Conservation (phyloP, 2,113 vertebrate genomes). For the Corydoras sp. region DNA sequence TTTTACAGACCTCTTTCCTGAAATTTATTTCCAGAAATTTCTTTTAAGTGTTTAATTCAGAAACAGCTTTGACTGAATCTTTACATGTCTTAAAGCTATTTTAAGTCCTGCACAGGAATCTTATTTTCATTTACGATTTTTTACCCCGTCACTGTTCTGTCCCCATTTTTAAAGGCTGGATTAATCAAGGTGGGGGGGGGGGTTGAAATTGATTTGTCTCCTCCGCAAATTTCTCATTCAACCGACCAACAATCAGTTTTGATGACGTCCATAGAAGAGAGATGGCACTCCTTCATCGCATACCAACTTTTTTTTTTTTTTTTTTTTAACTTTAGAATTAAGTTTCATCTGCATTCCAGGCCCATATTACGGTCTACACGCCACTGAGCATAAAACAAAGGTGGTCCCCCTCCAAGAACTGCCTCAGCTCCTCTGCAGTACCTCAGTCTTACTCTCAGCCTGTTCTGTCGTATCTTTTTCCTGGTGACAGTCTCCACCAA, state of each 20-base stretch:
- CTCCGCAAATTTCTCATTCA: slow-evolving; percentile 21
- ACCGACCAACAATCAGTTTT: slow-evolving; percentile 37
- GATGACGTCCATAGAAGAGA: slow-evolving; percentile 3
- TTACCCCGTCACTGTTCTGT: not conserved
- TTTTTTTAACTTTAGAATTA: slow-evolving; percentile 13
- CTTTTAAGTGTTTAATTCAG: too few relatives aligned
- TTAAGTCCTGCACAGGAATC: too few relatives aligned
- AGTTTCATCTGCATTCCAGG: slow-evolving; percentile 26
- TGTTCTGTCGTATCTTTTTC: slow-evolving; percentile 4
- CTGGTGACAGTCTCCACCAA: slow-evolving; percentile 33
- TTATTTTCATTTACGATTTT: too few relatives aligned
- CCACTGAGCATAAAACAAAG: not conserved
- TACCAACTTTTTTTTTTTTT: slow-evolving; percentile 14
- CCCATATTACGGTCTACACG: slow-evolving; percentile 5
- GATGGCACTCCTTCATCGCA: not conserved
- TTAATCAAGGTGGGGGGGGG: not conserved
- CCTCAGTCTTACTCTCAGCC: slow-evolving; percentile 17
- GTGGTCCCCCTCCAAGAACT: not conserved
- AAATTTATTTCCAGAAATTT: too few relatives aligned
- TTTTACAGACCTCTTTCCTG: too few relatives aligned
- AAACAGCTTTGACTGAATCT: too few relatives aligned
- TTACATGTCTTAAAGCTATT: too few relatives aligned
- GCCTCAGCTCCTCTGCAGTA: slow-evolving; percentile 28
- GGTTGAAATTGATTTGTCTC: slow-evolving; percentile 19
- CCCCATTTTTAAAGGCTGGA: slow-evolving; percentile 2